Evolutionary conservation across 2,888 invertebrate genomes (phyloP).

Genomic region (Steinernema hermaphroditum): DNA sequence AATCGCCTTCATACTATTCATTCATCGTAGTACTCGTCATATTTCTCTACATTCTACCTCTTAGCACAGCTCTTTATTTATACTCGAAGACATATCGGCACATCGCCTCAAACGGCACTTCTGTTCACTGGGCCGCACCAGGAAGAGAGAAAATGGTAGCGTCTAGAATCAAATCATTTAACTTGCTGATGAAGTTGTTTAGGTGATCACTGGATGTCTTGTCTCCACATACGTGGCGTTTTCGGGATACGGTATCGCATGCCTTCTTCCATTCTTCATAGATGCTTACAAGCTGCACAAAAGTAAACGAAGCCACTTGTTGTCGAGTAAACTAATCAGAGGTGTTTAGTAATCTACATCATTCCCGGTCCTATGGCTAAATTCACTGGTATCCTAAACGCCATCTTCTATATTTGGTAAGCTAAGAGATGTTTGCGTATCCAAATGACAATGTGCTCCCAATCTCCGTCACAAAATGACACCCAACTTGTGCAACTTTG

Average conservation of each 20-base stretch:
- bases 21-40: conserved; percentile 55
- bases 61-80: conserved; percentile 10
- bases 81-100: neutral
- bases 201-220: neutral
- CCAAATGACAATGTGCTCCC: too few relatives aligned
- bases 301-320: neutral
- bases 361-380: conserved; percentile 4
- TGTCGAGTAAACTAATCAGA: neutral
- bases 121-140: neutral
- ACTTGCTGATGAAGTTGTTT: neutral
- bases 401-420: conserved; percentile 1
- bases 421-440: too few relatives aligned
- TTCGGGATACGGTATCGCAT: conserved; percentile 1
- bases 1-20: conserved; percentile 57
- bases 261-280: conserved; percentile 4
- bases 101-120: neutral
- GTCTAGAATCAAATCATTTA: neutral
- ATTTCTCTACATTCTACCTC: conserved; percentile 55
- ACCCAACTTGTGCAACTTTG: too few relatives aligned
- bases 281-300: neutral
- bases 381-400: neutral
- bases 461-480: too few relatives aligned
- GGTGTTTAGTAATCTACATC: neutral
- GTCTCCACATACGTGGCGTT: neutral
- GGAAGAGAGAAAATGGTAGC: neutral